Base-by-base conservation (phyloP, 2,113 vertebrate genomes). In the Lagopus leucura region DNA sequence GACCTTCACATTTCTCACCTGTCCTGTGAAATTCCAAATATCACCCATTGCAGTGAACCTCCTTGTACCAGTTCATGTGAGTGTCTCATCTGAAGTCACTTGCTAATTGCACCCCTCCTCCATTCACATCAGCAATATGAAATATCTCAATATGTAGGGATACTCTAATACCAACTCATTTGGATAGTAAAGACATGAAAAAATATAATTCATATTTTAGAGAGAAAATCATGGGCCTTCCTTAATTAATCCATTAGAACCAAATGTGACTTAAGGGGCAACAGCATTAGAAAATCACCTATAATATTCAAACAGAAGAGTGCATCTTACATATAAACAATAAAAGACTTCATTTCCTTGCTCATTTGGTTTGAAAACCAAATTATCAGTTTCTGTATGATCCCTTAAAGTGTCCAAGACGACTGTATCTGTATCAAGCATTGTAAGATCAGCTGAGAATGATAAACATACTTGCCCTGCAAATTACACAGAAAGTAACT, bases 91-190 rank as follows among this genome's bases (percentile, higher is more conserved):
- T 61, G 38, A 84, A 92, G 34, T 19, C 28, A 55, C 22, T 45
- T 4, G 21, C 22, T 65, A 55, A 4, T 15, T 61, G 61, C 3
- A 4, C 1, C 1, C 0, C 40, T 43, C 48, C 5, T 36, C 30
- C 34, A 69, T 7, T 60, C 77, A 40, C 4, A 36, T 34, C 18
- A 84, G 24, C 38, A 94, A 81, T 13, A 43, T 3, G 8, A 74
- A 4, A 5, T 50, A 78, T 8, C 15, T 70, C 10, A 69, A 10
- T 24, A 76, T 70, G 48, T 55, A 66, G 5, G 13, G 73, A 55
- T 28, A 45, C 11, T n/a, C 17, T 34, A 54, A 45, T 13, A 79
- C 0, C 5, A 3, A n/a, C 16, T 58, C 38, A 8, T 70, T 40
- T 17, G 50, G 2, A 28, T 5, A 8, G 7, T n/a, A 88, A 73